Conservation (phyloP, 1,140 invertebrate species). For the Protaetia brevitarsis region DNA sequence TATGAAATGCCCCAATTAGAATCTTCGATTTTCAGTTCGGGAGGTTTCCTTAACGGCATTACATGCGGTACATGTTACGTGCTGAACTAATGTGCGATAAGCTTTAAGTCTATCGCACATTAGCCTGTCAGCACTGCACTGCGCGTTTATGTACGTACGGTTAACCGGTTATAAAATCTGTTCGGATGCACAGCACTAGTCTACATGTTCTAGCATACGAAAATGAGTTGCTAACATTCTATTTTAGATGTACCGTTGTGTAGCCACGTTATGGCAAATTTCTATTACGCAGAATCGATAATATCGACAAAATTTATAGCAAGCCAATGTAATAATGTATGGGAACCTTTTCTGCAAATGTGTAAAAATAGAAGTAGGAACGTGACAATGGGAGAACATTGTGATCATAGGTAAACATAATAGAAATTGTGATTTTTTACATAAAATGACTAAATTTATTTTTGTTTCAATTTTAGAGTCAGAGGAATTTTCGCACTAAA, state of each 20-base stretch:
- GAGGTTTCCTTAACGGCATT: too few relatives aligned
- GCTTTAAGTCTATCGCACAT: too few relatives aligned
- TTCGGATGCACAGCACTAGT: too few relatives aligned
- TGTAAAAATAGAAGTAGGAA: conserved; percentile 31
- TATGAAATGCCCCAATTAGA: too few relatives aligned
- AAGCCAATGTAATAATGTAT: conserved; percentile 38
- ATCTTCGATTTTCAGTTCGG: too few relatives aligned
- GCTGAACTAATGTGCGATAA: too few relatives aligned
- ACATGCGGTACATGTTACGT: too few relatives aligned
- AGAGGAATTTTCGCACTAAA: conserved; percentile 33
- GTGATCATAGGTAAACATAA: conserved; percentile 38
- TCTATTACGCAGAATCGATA: conserved; percentile 60
- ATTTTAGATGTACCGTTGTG: conserved; percentile 48
- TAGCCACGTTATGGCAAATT: conserved; percentile 53
- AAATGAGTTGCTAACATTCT: not conserved
- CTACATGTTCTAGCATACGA: not conserved
- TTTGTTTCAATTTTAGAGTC: conserved; percentile 32
- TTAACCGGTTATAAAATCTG: too few relatives aligned
- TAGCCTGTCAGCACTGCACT: too few relatives aligned
- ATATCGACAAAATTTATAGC: conserved; percentile 35
- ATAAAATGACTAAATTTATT: not conserved
- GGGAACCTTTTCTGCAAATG: conserved; percentile 34
- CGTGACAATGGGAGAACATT: conserved; percentile 42
- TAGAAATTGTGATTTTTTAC: not conserved
- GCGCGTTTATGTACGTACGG: too few relatives aligned